Conservation (phyloP, 2,888 invertebrate species). For the Mimachlamys varia region DNA sequence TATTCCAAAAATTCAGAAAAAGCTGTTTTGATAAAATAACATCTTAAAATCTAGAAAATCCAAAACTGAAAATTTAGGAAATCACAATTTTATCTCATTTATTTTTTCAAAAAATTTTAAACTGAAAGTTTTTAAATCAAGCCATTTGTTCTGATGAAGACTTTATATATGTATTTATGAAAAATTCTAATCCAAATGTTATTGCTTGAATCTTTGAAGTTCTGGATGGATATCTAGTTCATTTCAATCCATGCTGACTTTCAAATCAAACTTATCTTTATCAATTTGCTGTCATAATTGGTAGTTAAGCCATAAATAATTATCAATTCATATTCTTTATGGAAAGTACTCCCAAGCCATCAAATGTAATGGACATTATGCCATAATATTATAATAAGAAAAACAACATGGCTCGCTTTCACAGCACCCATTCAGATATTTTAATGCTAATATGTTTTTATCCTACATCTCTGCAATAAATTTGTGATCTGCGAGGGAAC, state of each 20-base stretch:
- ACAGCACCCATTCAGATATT: slow-evolving; percentile 7
- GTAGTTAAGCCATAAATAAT: slow-evolving; percentile 15
- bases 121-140: not conserved
- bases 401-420: not conserved
- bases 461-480: slow-evolving; percentile 15
- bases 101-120: not conserved
- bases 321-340: slow-evolving; percentile 22
- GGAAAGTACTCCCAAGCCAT: not conserved
- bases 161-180: not conserved
- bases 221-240: not conserved
- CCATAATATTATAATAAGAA: not conserved
- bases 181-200: not conserved
- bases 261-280: slow-evolving; percentile 7
- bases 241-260: slow-evolving; percentile 26
- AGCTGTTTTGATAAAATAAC: too few species aligned
- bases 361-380: not conserved
- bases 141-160: not conserved
- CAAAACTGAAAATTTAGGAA: not conserved
- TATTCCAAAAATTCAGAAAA: too few species aligned
- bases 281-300: not conserved
- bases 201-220: not conserved
- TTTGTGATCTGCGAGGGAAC: not conserved
- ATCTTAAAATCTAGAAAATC: not conserved
- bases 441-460: not conserved
- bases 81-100: not conserved